Conservation (phyloP, 2,797 vertebrate species). For the Thalassophryne amazonica region DNA sequence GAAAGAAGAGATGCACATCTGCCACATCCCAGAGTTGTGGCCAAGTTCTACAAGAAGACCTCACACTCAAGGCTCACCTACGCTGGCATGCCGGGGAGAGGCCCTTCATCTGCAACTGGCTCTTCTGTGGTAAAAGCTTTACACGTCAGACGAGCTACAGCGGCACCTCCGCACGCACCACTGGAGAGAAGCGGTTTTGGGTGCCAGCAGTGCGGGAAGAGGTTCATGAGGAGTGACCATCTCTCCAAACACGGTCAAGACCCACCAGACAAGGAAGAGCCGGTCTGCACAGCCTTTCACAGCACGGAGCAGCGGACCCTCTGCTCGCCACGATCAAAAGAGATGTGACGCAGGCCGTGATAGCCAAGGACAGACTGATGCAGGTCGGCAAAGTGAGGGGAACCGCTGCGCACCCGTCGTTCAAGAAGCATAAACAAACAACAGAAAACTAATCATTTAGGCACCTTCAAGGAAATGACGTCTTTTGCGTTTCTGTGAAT, state of each 20-base stretch:
- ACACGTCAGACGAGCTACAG: conserved; percentile 87
- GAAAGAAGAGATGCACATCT: conserved; percentile 87
- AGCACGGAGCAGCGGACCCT: conserved; percentile 57
- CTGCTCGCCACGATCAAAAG: conserved; percentile 81
- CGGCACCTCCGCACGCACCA: conserved; percentile 87
- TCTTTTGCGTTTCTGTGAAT: conserved; percentile 24
- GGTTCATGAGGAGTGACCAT: conserved; percentile 90
- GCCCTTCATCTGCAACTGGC: conserved; percentile 87
- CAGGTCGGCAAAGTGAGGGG: too few relatives aligned
- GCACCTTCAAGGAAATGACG: conserved; percentile 40
- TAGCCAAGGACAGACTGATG: too few relatives aligned
- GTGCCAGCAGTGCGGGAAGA: conserved; percentile 86
- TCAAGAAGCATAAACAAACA: conserved; percentile 7
- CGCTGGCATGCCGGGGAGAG: conserved; percentile 87
- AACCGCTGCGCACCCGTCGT: too few relatives aligned
- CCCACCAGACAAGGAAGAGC: conserved; percentile 84
- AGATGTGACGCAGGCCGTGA: conserved; percentile 61
- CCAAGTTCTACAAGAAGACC: conserved; percentile 88
- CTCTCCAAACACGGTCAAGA: conserved; percentile 89
- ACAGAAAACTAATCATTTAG: conserved; percentile 17
- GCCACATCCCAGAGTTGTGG: conserved; percentile 87
- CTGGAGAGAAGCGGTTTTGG: conserved; percentile 87
- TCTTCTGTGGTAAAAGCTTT: conserved; percentile 87
- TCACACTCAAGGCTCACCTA: conserved; percentile 87
- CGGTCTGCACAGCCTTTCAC: conserved; percentile 61